Evolutionary conservation across 2,113 vertebrate species (phyloP).

Genomic region (Casuarius casuarius): DNA sequence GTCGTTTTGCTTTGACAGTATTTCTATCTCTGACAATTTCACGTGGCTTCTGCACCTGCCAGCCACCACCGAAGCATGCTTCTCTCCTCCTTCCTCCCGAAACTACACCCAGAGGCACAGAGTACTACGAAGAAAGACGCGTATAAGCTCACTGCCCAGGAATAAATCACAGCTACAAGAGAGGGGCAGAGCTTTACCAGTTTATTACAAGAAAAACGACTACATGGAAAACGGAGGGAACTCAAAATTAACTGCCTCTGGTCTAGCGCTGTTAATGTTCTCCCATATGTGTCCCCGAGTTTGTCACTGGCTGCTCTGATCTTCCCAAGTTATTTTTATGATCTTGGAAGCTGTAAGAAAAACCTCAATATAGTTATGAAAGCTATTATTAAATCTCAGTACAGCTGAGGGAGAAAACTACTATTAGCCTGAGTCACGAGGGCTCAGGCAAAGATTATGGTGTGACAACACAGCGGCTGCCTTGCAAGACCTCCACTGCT

Average conservation of each 20-base stretch:
- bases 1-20: neutral
- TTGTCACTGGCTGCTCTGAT: neutral
- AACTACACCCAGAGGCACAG: neutral
- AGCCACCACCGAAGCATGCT: neutral
- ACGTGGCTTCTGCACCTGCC: neutral
- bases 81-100: neutral
- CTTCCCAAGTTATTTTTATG: neutral
- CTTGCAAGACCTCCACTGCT: neutral
- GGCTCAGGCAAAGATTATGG: neutral
- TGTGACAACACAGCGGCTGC: neutral
- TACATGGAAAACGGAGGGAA: neutral
- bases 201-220: neutral
- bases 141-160: neutral
- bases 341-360: neutral
- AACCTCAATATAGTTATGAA: neutral
- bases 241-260: neutral
- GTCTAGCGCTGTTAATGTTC: neutral
- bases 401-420: neutral
- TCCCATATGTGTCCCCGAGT: neutral
- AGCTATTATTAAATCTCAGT: neutral
- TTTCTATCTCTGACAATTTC: neutral
- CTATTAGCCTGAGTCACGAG: constrained; percentile 15
- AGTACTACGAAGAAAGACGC: neutral
- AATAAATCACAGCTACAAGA: neutral
- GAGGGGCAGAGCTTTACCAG: neutral